Base-by-base conservation (phyloP, 2,888 invertebrate genomes). In the Aelia acuminata region DNA sequence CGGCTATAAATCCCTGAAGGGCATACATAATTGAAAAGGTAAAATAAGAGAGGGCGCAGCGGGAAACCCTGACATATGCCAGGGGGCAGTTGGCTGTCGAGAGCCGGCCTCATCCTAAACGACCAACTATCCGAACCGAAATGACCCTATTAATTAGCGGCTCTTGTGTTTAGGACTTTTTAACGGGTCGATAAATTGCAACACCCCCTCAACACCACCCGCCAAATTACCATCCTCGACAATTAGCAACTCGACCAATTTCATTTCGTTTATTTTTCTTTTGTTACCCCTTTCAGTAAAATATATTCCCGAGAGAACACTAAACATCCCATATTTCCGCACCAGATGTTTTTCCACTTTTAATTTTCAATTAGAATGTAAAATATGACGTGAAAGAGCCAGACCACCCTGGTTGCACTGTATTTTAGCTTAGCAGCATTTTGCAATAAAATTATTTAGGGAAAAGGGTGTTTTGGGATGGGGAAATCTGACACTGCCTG, bases 161-260 rank as follows among this genome's bases (percentile, higher is more conserved):
- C 43, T 43, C 80, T 39, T 39, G 43, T n/a, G 80, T 80, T 80
- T 80, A 80, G 80, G 80, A 80, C 22, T 80, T 80, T 80, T 80
- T 80, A 80, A 80, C 80, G 43, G 80, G 80, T 80, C 80, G 80
- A 80, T 80, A 80, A 80, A 80, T 80, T 43, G 80, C 80, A 80
- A 80, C 80, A 80, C 20, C 80, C 80, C 43, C 80, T 80, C 43
- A 39, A n/a, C 43, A 43, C 43, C 80, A 80, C 2, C 63, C 1
- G 80, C 80, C 39, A 80, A 80, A 80, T 80, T 80, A 80, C 80
- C 80, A 80, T 80, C 43, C 80, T 80, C 80, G 43, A 80, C 80
- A 80, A 80, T 80, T 80, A 80, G 80, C 80, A 80, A 80, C 80
- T 39, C 39, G 43, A 80, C 80, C 80, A 43, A 80, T 80, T 80